Base-by-base conservation (phyloP, 1,140 invertebrate genomes). In the Lutraria rhynchaena region DNA sequence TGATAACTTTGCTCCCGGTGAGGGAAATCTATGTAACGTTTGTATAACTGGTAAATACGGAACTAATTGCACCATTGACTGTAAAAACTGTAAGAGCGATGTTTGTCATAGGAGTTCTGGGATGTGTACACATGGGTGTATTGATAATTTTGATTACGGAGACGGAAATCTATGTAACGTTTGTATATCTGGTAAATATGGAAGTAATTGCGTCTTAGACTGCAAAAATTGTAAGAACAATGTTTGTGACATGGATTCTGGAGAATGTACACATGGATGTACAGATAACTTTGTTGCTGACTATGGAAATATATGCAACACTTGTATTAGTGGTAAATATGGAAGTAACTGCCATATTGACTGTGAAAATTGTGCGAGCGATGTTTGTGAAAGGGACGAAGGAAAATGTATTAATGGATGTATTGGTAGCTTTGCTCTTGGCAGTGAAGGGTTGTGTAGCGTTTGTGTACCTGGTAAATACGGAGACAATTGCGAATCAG, bases 101-200 rank as follows among this genome's bases (percentile, higher is more conserved):
- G 15, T 15, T 15, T 41, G 37, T 41, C 1, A 3, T 1, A 60
- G 29, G n/a, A 2, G 4, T 22, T 15, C 31, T 15, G 57, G 57
- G 3, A 27, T 19, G 13, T 60, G 57, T n/a, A n/a, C n/a, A 3
- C 13, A 60, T 5, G 57, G 57, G 1, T 60, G 57, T 60, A 17
- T 35, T 35, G 15, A 7, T 5, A n/a, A n/a, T n/a, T n/a, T n/a
- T n/a, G 57, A 60, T 3, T 35, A 7, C 4, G 19, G 33, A 15
- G 3, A 15, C 4, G 55, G 55, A 3, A 27, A 3, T 4, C 4
- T 7, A 24, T 60, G 57, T 33, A 17, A 4, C 9, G 58, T 4
- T 3, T 61, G 58, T 37, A 27, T 13, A 35, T 1, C 33, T 33
- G 58, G 58, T n/a, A 44, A 63, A n/a, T 63, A 63, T 41, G 60